Base-by-base conservation (phyloP, 2,888 invertebrate genomes). In the Adelognathus sp. region DNA sequence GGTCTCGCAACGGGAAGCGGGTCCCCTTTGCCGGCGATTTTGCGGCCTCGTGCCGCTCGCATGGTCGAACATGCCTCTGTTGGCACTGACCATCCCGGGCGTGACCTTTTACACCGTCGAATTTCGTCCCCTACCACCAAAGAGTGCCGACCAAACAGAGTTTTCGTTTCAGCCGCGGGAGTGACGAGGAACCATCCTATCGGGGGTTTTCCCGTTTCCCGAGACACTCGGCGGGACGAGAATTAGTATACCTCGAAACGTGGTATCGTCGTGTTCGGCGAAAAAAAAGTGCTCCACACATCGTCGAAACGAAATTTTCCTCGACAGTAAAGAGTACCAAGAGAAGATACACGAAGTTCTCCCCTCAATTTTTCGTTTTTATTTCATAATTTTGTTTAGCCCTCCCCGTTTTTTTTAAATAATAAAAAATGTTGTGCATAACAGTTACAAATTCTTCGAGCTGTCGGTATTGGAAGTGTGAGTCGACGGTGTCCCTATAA, bases 81-180 rank as follows among this genome's bases (percentile, higher is more conserved):
- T 14, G 27, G 14, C 41, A 14, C 41, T 61, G 44, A 61, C 61
- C 61, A 41, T 61, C 41, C 41, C 14, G 14, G 27, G 24, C 11
- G 18, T 61, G 39, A 61, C 41, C 61, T 61, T 61, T 61, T 41
- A 61, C 61, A 61, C 61, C 61, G 61, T 14, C 24, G 21, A 41
- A 61, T 27, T 61, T 41, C 41, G 61, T 61, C 9, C 39, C 61
- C 61, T 61, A 36, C 61, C 61, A 61, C 41, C 61, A 41, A 6
- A 7, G 61, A 24, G 21, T n/a, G 39, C 39, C 14, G 5, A 36
- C 27, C n/a, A 18, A 11, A 60, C 31, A 36, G 58, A 61, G 27
- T 61, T 61, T 61, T 24, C n/a, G 61, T 41, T 61, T 61, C 61
- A 27, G 41, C 46, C 9, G 61, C 21, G 41, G 39, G 36, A 61